phyloP scores from a whole-genome alignment of 2,113 vertebrate species.

The Neoarius graeffei region DNA sequence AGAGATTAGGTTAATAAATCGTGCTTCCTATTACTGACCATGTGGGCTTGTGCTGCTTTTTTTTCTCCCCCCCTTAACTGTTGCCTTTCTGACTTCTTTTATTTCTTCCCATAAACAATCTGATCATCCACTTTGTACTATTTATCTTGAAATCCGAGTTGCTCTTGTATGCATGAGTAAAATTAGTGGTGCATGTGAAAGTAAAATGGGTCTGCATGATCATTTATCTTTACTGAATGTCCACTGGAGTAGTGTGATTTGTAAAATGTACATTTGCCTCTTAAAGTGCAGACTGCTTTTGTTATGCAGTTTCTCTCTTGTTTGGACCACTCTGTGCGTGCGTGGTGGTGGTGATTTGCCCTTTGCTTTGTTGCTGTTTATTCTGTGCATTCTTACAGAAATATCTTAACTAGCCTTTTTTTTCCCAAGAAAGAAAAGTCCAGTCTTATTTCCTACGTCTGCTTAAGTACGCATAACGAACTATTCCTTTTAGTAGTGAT shows the following conservation, averaged over 20 bases:
- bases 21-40: background rate
- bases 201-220: background rate
- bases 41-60: background rate
- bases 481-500: background rate
- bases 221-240: background rate
- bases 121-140: background rate
- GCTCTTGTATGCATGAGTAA: background rate
- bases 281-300: background rate
- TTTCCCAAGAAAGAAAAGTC: background rate
- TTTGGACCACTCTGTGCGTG: background rate
- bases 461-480: background rate
- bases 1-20: background rate
- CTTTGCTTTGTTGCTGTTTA: constrained; percentile 15
- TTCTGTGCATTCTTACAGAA: background rate
- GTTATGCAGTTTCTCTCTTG: background rate
- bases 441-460: no score
- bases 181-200: background rate
- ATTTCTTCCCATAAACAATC: no score
- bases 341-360: background rate
- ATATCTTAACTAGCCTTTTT: background rate
- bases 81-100: no score
- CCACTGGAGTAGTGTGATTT: background rate
- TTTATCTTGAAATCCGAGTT: background rate
- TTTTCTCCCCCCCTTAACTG: no score
- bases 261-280: no score